Evolutionary conservation across 2,113 vertebrate species (phyloP), one percentile per base, ranked within the genome.

Genomic region (Indri indri): DNA sequence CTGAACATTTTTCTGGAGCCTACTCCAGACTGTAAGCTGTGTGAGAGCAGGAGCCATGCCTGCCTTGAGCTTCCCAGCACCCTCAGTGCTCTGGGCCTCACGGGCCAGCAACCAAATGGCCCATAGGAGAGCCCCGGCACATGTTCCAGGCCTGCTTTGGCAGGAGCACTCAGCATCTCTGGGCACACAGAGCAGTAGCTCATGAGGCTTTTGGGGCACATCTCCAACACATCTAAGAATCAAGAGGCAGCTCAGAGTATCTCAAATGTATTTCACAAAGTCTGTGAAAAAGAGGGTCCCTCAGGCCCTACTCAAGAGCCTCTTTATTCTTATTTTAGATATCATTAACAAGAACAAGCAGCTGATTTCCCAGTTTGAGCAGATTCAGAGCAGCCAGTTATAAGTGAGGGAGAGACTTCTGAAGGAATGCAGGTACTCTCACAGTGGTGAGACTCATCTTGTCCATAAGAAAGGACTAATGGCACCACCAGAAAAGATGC

Each of bases 41-140:
- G 14, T 88, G 25, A 71, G 52, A 59, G 47, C 40, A 71, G 77
- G 90, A n/a, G n/a, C 42, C 3, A 0, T 74, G 68, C 34, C 52
- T 34, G 42, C 52, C 40, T 14, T 18, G 66, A 9, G 2, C 23
- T 92, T 20, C 34, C 25, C n/a, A 9, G 7, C 22, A 22, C 50
- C 25, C 37, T 61, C 34, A 65, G 34, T 63, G 68, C 54, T 57
- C 17, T 74, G 86, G 52, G 37, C 18, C 27, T 23, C 70, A n/a
- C 1, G 2, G 68, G 16, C 52, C 32, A 47, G 42, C 20, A 63
- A 63, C 25, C 59, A 63, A 11, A 27, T 63, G 59, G 59, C 25
- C 25, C 9, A 2, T 63, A 63, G 42, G 42, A 71, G 66, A 16
- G 42, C 17, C 6, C 9, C 12, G 1, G 17, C 8, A 5, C 0